These are phyloP conservation scores for Apostichopus japonicus DNA, from an alignment of 35 echinoderm and acorn worm genomes.

Conservation along the genomic window DNA sequence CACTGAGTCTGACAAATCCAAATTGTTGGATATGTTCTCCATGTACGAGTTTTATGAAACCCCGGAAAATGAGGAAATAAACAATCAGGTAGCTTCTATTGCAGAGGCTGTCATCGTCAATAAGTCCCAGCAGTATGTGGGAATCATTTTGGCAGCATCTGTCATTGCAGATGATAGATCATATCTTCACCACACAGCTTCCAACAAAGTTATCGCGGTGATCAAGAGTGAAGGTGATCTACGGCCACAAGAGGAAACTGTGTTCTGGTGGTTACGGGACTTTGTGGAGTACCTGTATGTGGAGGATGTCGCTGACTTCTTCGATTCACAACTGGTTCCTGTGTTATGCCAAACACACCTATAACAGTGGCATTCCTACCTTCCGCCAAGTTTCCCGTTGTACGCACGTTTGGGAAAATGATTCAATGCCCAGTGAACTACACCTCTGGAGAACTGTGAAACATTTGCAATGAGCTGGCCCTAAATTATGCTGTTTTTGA, in stretches of 20 bases:
- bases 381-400: background rate
- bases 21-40: background rate
- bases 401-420: background rate
- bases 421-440: background rate
- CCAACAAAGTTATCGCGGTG: background rate
- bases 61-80: background rate
- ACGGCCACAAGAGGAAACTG: conserved; percentile 3
- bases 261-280: background rate
- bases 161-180: conserved; percentile 2
- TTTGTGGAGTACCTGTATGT: background rate
- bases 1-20: background rate
- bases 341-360: background rate
- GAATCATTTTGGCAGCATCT: conserved; percentile 5
- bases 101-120: background rate
- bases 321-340: background rate
- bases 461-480: background rate
- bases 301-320: conserved; percentile 9
- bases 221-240: background rate
- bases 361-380: background rate
- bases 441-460: background rate
- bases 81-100: background rate
- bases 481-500: too few relatives aligned
- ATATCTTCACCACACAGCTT: background rate
- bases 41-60: background rate
- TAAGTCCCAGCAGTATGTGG: background rate